Evolutionary conservation across 2,888 invertebrate species (phyloP), one percentile per base, ranked within the genome.

Genomic region (Tuta absoluta): DNA sequence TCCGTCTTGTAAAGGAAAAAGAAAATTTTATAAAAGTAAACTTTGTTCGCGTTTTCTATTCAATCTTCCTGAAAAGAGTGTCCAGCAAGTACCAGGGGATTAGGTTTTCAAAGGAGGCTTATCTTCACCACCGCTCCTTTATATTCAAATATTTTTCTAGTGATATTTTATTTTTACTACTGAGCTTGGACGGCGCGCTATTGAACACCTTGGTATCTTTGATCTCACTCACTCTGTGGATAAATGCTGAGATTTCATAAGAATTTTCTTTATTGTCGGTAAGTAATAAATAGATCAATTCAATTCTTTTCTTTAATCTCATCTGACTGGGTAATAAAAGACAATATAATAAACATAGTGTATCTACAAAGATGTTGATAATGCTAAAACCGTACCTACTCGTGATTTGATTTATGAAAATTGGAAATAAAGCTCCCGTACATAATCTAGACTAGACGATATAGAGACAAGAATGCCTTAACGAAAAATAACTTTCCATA

Each of bases 101-200:
- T 87, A 85, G 68, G 72, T 71, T 70, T 66, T 71, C 71, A 69
- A 67, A 72, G 73, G 66, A 67, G 73, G 84, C 82, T 90, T 89
- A 91, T 89, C 90, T 82, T 24, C 65, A 70, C 67, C 80, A 76
- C 79, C 73, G 73, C 77, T 75, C 82, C 76, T 82, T 87, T 85
- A 82, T 84, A 81, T 84, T 87, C 78, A 80, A 85, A 85, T 82
- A 89, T 85, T 88, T 89, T 89, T 87, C 82, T 85, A 85, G 83
- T 85, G 76, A 87, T 88, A 89, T 89, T 90, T 88, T 87, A 87
- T 89, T 87, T 81, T 79, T 77, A 79, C 75, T 75, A 76, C 76
- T 73, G 77, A 79, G 73, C 75, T 24, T 51, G 75, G 75, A 75
- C 63, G 68, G 68, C 69, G 71, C 68, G 71, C 66, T 68, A 72